Percentiles rank a stretch among this genome's conserved stretches.
Conservation (phyloP, 2,113 vertebrate genomes). For the Macquaria australasica region DNA sequence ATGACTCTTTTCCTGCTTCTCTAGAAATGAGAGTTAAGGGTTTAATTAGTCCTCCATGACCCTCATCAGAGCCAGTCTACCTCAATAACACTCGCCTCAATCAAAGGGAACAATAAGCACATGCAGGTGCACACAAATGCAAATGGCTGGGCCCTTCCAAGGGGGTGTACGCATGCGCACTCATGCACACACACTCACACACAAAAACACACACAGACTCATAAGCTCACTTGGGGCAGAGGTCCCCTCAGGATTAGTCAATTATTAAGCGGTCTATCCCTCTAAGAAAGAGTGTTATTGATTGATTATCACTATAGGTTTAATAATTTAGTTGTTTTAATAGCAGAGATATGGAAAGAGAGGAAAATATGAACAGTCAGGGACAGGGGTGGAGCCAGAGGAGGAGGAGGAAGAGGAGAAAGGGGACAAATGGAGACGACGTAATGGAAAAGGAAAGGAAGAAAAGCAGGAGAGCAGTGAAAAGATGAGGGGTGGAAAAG, state of each 20-base stretch:
- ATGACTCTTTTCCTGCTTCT: conserved; percentile 37
- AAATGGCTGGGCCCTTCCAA: conserved; percentile 20
- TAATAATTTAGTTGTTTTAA: conserved; percentile 95
- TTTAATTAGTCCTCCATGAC: conserved; percentile 70
- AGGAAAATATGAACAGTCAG: conserved; percentile 47
- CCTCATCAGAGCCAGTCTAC: conserved; percentile 69
- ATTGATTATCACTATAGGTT: conserved; percentile 90
- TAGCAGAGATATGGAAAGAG: conserved; percentile 81
- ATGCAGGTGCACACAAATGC: conserved; percentile 63
- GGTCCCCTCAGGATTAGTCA: conserved; percentile 88
- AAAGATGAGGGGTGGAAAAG: conserved; percentile 5
- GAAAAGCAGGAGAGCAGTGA: conserved; percentile 14
- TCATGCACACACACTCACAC: background rate
- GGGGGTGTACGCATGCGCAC: background rate
- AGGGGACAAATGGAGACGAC: conserved; percentile 28
- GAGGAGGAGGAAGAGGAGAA: background rate
- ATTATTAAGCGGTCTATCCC: conserved; percentile 95
- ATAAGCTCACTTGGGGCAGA: conserved; percentile 65
- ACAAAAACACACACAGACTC: conserved; percentile 13
- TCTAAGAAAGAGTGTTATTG: conserved; percentile 92
- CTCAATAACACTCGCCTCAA: conserved; percentile 57
- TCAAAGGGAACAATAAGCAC: conserved; percentile 61
- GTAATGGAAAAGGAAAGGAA: conserved; percentile 9
- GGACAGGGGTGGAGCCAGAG: conserved; percentile 61
- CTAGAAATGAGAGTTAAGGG: conserved; percentile 62